phyloP scores from a whole-genome alignment of 2,888 invertebrate species.

The Dione vanillae region DNA sequence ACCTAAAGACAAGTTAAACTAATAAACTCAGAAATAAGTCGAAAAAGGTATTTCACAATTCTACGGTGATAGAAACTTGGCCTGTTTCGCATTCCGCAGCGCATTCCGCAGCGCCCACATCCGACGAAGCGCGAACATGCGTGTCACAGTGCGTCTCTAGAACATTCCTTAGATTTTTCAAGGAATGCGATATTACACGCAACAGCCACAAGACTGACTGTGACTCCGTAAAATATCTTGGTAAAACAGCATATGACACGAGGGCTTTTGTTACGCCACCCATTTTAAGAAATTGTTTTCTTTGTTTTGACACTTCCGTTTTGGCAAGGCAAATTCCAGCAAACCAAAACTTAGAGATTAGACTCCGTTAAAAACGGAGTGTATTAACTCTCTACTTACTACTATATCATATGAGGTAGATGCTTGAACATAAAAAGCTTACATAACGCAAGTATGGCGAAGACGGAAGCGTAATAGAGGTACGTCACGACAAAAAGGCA shows the following conservation, averaged over 20 bases:
- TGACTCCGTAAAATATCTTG: too few species aligned
- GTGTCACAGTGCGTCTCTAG: not conserved
- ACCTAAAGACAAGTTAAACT: too few species aligned
- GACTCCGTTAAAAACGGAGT: not conserved
- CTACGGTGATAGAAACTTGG: not conserved
- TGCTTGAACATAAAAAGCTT: not conserved
- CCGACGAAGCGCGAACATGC: not conserved
- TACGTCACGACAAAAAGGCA: conserved; percentile 22
- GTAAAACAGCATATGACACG: not conserved
- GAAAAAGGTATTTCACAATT: not conserved
- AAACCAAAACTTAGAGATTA: too few species aligned
- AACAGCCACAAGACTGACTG: too few species aligned
- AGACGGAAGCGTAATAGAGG: conserved; percentile 9
- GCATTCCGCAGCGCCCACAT: not conserved
- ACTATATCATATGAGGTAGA: not conserved
- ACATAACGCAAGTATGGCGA: not conserved
- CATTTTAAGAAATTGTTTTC: not conserved
- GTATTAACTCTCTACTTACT: not conserved
- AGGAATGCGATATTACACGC: not conserved
- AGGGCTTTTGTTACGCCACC: not conserved
- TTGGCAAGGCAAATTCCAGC: too few species aligned
- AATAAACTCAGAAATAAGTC: too few species aligned
- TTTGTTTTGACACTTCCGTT: not conserved
- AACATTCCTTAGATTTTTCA: not conserved
- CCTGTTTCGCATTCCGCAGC: conserved; percentile 6